phyloP scores from a whole-genome alignment of 2,888 invertebrate genomes.

The Carcina quercana region DNA sequence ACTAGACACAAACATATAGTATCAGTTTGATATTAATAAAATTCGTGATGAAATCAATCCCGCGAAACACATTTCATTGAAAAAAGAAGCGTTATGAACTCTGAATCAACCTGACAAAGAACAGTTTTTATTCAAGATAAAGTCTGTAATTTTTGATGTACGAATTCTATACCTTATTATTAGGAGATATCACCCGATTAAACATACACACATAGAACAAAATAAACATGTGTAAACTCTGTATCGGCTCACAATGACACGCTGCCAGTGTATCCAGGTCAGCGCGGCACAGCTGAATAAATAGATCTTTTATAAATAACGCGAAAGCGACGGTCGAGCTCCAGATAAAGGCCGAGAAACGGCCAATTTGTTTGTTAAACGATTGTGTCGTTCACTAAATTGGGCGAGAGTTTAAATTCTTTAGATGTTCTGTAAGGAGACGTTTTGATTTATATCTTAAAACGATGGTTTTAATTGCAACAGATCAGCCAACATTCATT shows the following conservation, averaged over 20 bases:
- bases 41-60: no score
- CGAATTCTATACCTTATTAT: no score
- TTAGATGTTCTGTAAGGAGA: conserved; percentile 4
- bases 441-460: neutral
- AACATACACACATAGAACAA: conserved; percentile 1
- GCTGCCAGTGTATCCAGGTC: conserved; percentile 61
- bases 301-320: conserved; percentile 68
- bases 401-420: conserved; percentile 7
- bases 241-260: conserved; percentile 30
- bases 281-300: conserved; percentile 56
- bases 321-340: conserved; percentile 31
- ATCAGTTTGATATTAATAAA: no score
- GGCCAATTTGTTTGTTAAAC: conserved; percentile 41
- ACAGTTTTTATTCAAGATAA: no score
- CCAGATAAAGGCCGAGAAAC: conserved; percentile 28
- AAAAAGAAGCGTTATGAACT: no score
- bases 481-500: no score
- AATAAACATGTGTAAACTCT: conserved; percentile 7
- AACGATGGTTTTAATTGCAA: neutral
- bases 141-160: no score
- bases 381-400: conserved; percentile 13
- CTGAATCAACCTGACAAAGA: no score
- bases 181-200: no score
- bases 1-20: no score
- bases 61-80: no score